Percentiles rank a stretch among this genome's conserved stretches.
phyloP scores from a whole-genome alignment of 1,140 invertebrate species.

The Sitobion miscanthi region DNA sequence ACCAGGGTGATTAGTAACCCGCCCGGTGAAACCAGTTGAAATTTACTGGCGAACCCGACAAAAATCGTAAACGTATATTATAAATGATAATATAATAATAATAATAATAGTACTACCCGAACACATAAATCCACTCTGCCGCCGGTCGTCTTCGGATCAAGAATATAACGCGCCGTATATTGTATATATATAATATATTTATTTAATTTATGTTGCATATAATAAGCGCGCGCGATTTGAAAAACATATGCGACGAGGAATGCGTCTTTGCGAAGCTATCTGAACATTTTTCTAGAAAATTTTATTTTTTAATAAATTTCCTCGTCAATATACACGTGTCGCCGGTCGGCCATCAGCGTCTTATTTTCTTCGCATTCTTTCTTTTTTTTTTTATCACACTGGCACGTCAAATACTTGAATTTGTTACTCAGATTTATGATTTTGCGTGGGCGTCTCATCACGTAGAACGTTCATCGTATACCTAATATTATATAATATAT shows the following conservation, averaged over 20 bases:
- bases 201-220: background rate
- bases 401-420: slow-evolving; percentile 13
- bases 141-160: background rate
- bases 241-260: background rate
- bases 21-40: slow-evolving; percentile 31
- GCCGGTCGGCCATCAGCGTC: background rate
- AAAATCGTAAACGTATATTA: background rate
- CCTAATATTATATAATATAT: background rate
- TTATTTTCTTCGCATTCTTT: background rate
- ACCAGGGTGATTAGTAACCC: slow-evolving; percentile 40
- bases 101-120: background rate
- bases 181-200: background rate
- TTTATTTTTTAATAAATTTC: background rate
- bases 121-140: slow-evolving; percentile 33
- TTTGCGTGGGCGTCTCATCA: slow-evolving; percentile 22
- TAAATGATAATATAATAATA: background rate
- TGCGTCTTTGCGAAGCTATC: background rate
- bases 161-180: background rate
- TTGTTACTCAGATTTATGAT: slow-evolving; percentile 23
- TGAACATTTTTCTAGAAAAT: background rate
- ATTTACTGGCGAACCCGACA: background rate
- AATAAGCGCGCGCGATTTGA: background rate
- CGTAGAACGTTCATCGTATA: slow-evolving; percentile 2
- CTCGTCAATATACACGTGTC: slow-evolving; percentile 1
- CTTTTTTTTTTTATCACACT: background rate